A percentile compares a stretch with the other conserved stretches of the same genome.
Evolutionary conservation across 2,797 vertebrate genomes (phyloP).

Genomic region (Sebastes steindachneri): DNA sequence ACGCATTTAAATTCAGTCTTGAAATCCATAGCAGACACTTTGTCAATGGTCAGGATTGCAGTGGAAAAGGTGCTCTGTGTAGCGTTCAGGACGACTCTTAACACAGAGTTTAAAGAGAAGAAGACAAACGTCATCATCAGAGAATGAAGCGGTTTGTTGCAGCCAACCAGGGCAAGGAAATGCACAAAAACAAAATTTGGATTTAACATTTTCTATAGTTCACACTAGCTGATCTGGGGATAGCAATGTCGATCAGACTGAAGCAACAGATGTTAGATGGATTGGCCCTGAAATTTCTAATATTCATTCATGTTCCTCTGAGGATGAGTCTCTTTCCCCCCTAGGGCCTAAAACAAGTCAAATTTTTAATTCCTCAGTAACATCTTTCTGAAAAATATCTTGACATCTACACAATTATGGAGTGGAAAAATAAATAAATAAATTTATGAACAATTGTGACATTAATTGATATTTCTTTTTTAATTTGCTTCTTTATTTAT

Average conservation of each 20-base stretch:
- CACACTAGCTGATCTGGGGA: no score
- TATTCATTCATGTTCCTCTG: no score
- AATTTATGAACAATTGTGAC: no score
- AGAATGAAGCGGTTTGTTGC: background rate
- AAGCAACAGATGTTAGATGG: background rate
- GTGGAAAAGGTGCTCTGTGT: slow-evolving; percentile 26
- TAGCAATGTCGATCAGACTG: background rate
- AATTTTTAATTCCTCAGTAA: background rate
- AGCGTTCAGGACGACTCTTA: background rate
- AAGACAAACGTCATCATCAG: background rate
- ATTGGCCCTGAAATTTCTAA: background rate
- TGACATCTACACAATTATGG: background rate
- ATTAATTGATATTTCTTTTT: no score
- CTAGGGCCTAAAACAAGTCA: background rate
- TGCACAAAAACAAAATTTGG: background rate
- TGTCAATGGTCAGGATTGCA: slow-evolving; percentile 66
- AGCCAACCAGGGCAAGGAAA: background rate
- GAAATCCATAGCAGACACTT: slow-evolving; percentile 75
- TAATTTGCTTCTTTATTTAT: no score
- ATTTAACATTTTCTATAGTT: background rate
- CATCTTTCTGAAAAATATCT: background rate
- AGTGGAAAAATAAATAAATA: no score
- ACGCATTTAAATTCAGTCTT: slow-evolving; percentile 67
- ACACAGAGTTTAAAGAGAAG: background rate
- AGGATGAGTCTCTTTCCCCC: background rate